Evolutionary conservation across 1,140 invertebrate genomes (phyloP), one percentile per base, ranked within the genome.

Genomic region (Probaryconus sp.): DNA sequence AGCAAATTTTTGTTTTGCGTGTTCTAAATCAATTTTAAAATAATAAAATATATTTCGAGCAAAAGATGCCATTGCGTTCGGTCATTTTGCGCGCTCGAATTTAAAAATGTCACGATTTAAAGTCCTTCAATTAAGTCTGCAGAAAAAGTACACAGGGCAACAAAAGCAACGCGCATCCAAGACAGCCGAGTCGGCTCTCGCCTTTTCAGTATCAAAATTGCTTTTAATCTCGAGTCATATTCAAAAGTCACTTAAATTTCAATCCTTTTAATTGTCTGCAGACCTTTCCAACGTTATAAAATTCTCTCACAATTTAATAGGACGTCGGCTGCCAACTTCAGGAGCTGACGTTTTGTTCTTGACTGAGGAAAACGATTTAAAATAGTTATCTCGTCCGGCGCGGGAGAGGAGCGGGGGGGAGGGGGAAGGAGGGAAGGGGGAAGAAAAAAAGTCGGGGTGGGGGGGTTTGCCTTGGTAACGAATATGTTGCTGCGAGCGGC

Each of bases 231-330:
- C 18, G 1, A 3, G 14, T 42, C 31, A 38, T 64, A 51, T 51
- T 56, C 17, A 31, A 56, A 55, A 55, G 67, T 55, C 50, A 38
- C 47, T 60, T 42, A 45, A 60, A 53, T 53, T 61, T 53, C 20
- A 51, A 53, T 69, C 45, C 37, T 61, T 69, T 58, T 61, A 61
- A 60, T 53, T 45, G 55, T 47, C 55, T 16, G 6, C 37, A 26
- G 43, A 18, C n/a, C 14, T 3, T 14, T 5, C 26, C 10, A 3
- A n/a, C 58, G 45, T 48, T 61, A 20, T 28, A 61, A 61, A 48
- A 61, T 26, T 10, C 30, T 31, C 16, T 33, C 26, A 31, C 33
- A 21, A 42, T 50, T 40, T 31, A 51, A 43, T 21, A 37, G 35
- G 35, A 31, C 24, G 20, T 18, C 30, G 30, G 9, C 35, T 68